Percentiles rank a stretch among this genome's conserved stretches.
Conservation (phyloP, 1,140 invertebrate species). For the Ladona fulva region DNA sequence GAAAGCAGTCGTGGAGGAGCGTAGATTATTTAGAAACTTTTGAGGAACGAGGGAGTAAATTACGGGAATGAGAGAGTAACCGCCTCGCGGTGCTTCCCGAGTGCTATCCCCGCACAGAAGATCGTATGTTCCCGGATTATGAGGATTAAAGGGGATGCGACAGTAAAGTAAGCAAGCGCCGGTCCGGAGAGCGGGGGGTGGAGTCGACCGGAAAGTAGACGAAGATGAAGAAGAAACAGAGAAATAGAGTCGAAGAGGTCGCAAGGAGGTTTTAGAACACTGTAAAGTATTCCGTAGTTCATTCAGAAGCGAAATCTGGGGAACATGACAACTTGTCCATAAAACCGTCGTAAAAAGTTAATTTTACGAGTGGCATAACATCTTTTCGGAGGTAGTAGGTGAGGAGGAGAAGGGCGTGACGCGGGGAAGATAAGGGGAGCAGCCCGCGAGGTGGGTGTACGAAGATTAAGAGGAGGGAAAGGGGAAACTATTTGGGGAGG, state of each 20-base stretch:
- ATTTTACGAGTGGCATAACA: slow-evolving; percentile 9
- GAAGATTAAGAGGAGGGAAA: not conserved
- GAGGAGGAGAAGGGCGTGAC: not conserved
- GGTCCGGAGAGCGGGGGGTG: not conserved
- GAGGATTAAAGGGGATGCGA: not conserved
- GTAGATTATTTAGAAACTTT: too few relatives aligned
- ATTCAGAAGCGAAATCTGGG: slow-evolving; percentile 4
- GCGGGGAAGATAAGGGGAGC: not conserved
- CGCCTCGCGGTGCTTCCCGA: too few relatives aligned
- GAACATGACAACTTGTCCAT: slow-evolving; percentile 4
- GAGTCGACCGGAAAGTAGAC: not conserved
- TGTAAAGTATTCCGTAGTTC: slow-evolving; percentile 5
- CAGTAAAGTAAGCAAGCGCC: not conserved
- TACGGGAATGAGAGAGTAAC: too few relatives aligned
- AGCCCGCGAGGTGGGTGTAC: not conserved
- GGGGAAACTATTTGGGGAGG: too few relatives aligned
- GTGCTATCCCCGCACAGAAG: too few relatives aligned
- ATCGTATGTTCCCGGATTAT: too few relatives aligned
- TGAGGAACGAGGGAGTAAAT: too few relatives aligned
- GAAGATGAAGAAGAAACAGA: not conserved
- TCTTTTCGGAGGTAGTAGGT: not conserved
- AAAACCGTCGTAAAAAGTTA: not conserved
- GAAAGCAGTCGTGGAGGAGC: too few relatives aligned
- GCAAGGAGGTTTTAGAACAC: not conserved
- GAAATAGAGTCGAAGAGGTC: not conserved